Conservation (phyloP, 2,888 invertebrate genomes). For the Mantis religiosa region DNA sequence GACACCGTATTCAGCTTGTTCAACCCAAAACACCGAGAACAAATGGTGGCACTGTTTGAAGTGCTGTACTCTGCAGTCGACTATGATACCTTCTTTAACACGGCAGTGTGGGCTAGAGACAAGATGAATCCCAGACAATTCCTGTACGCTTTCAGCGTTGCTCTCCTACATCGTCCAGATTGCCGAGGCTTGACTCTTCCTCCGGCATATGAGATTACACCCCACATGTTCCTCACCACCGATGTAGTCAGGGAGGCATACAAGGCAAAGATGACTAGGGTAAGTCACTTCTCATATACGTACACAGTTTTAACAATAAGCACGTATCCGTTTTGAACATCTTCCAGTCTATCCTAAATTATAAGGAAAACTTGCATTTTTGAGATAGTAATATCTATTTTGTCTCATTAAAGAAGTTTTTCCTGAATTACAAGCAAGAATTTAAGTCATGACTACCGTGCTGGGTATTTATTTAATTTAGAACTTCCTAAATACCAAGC, state of each 20-base stretch:
- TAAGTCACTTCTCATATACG: neutral
- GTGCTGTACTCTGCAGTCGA: slow-evolving; percentile 32
- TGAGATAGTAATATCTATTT: too few relatives aligned
- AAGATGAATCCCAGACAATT: slow-evolving; percentile 37
- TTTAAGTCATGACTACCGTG: too few relatives aligned
- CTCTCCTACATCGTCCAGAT: slow-evolving; percentile 34
- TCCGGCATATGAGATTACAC: slow-evolving; percentile 37
- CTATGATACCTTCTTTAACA: slow-evolving; percentile 33
- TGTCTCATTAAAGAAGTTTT: too few relatives aligned
- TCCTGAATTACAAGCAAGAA: too few relatives aligned
- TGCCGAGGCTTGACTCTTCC: slow-evolving; percentile 35
- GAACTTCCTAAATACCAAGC: too few relatives aligned
- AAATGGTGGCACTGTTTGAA: slow-evolving; percentile 34
- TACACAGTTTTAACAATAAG: too few relatives aligned
- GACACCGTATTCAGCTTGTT: slow-evolving; percentile 35
- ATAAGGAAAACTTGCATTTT: too few relatives aligned
- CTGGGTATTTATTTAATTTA: too few relatives aligned
- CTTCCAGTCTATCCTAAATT: too few relatives aligned
- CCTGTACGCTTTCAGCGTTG: slow-evolving; percentile 37
- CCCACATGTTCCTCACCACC: slow-evolving; percentile 37
- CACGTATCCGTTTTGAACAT: too few relatives aligned
- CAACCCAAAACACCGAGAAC: slow-evolving; percentile 30
- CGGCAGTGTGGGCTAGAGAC: slow-evolving; percentile 34
- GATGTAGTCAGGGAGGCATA: slow-evolving; percentile 37
- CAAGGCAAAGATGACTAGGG: slow-evolving; percentile 34